Evolutionary conservation across 2,113 vertebrate genomes (phyloP).

Genomic region (Nansenia antarctica): DNA sequence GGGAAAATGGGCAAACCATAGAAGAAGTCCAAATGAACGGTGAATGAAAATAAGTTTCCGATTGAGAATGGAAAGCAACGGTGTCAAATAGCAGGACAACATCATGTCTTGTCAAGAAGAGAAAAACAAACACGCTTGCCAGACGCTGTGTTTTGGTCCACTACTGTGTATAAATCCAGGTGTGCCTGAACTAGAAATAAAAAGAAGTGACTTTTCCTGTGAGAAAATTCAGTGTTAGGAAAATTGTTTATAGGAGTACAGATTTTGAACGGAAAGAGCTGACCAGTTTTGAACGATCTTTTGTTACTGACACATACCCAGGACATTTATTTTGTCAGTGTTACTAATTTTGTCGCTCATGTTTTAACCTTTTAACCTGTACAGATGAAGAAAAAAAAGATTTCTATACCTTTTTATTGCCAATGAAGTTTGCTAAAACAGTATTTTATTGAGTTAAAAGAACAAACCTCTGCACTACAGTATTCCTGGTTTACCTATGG

Average conservation of each 20-base stretch:
- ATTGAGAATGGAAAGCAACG: neutral
- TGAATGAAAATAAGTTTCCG: conserved; percentile 34
- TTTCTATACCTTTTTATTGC: conserved; percentile 92
- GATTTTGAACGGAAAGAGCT: conserved; percentile 77
- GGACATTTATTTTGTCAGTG: conserved; percentile 83
- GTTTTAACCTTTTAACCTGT: conserved; percentile 86
- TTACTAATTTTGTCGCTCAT: conserved; percentile 85
- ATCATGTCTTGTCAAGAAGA: conserved; percentile 29
- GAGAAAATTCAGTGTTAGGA: conserved; percentile 87
- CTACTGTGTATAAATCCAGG: conserved; percentile 98
- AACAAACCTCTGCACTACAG: conserved; percentile 97
- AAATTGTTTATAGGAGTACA: conserved; percentile 87
- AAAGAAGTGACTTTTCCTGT: conserved; percentile 85
- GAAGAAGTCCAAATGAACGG: conserved; percentile 39
- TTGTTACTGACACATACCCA: conserved; percentile 78
- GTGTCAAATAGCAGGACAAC: conserved; percentile 36
- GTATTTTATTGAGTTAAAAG: conserved; percentile 98
- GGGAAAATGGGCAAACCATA: conserved; percentile 14
- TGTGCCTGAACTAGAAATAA: conserved; percentile 93
- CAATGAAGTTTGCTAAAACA: conserved; percentile 94
- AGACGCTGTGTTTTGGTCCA: conserved; percentile 90
- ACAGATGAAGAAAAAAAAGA: conserved; percentile 94
- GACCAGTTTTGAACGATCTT: conserved; percentile 78
- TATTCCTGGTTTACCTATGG: conserved; percentile 89
- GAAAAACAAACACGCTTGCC: conserved; percentile 74